Evolutionary conservation across 1,140 invertebrate genomes (phyloP), one percentile per base, ranked within the genome.

Genomic region (Cotesia typhae): DNA sequence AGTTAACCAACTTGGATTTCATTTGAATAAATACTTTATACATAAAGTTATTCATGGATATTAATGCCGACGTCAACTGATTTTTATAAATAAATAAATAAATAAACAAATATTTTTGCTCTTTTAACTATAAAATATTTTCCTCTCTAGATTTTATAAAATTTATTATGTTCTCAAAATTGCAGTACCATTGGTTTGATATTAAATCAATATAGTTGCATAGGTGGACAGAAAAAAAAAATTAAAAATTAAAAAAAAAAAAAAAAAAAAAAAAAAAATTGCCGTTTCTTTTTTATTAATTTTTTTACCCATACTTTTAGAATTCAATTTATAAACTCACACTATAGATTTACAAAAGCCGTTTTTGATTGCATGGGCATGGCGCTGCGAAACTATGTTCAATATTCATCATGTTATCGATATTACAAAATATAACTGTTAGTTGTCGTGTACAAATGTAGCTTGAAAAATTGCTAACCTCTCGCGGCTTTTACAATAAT

Each of bases 321-420:
- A 55, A 55, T 55, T 55, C 12, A 55, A 55, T 55, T 55, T 55
- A 55, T 55, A 55, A 55, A 55, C 53, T 51, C 12, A 55, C 53
- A n/a, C 17, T 55, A 17, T 55, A 17, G 53, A 55, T 55, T 55
- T n/a, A n/a, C 17, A 55, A 55, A 55, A 55, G 53, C 53, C 53
- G 53, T 55, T 55, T 55, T 55, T 55, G 53, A 55, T 55, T 55
- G 53, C 53, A 55, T 55, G 10, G 5, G 9, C 53, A 55, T 55
- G n/a, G 17, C 12, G 5, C 53, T 17, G 17, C 53, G 28, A 55
- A 55, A 55, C 53, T 55, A n/a, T 17, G 17, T 55, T 0, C n/a
- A 55, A 55, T 55, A 55, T 55, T 14, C 53, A 55, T 55, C 53
- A 55, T 55, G 17, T 17, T 17, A 55, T 17, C 53, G 53, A 14